A percentile compares a stretch with the other conserved stretches of the same genome.
Evolutionary conservation across 2,888 invertebrate genomes (phyloP).

Genomic region (Ophion ventricosus): DNA sequence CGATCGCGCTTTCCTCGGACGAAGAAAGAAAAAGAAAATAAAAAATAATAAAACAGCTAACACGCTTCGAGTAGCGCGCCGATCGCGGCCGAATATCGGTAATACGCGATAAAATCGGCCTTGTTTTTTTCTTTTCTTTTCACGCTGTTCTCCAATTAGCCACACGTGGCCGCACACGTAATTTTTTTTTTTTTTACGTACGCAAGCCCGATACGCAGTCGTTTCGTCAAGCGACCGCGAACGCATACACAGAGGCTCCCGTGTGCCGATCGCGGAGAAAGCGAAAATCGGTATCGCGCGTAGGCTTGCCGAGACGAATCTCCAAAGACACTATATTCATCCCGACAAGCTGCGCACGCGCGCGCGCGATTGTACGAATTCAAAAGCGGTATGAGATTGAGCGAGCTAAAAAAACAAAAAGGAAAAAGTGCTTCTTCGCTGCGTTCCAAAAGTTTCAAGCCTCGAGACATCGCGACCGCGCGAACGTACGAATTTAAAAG

Average conservation of each 20-base stretch:
- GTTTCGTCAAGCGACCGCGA: not conserved
- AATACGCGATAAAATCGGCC: not conserved
- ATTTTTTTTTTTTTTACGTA: not conserved
- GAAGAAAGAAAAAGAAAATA: not conserved
- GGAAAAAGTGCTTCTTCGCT: no score
- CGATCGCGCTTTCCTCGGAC: not conserved
- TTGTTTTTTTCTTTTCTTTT: no score
- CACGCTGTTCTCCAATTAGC: not conserved
- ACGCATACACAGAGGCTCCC: not conserved
- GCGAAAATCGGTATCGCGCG: not conserved
- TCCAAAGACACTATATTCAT: not conserved
- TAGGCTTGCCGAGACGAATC: not conserved
- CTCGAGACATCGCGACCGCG: conserved; percentile 39
- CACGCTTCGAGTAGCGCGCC: no score
- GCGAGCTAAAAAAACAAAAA: no score
- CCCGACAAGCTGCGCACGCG: not conserved
- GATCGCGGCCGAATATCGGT: not conserved
- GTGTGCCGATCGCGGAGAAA: not conserved
- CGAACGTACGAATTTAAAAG: no score
- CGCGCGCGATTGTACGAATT: not conserved
- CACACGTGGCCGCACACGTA: not conserved
- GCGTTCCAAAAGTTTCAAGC: conserved; percentile 54
- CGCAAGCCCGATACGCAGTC: not conserved
- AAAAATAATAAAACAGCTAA: no score
- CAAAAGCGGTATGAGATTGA: no score